Evolutionary conservation across 2,113 vertebrate genomes (phyloP), one percentile per base, ranked within the genome.

Genomic region (Naja naja): DNA sequence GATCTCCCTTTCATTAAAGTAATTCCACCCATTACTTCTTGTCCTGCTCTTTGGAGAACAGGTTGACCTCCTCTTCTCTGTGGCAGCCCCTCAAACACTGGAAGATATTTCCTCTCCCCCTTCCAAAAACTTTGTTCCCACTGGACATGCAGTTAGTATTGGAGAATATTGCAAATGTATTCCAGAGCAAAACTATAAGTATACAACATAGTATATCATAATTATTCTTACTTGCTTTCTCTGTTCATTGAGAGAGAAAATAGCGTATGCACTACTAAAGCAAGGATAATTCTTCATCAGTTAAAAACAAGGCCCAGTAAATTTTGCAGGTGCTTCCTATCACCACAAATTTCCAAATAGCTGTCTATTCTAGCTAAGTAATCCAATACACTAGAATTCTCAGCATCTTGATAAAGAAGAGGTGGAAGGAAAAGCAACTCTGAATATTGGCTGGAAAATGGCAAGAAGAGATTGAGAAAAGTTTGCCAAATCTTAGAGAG

Each of bases 101-200:
- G 27, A n/a, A n/a, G 60, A n/a, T 69, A n/a, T 11, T 92, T 23
- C 92, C 87, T 64, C 1, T 56, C 22, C 11, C 34, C 93, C 87
- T 22, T 91, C 60, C 89, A 85, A 94, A 60, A 90, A 93, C 93
- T 87, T 95, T 69, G 53, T 95, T 96, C 7, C 30, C 92, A 94
- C 93, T 92, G 93, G 91, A 94, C 89, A 85, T 93, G 93, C 92
- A 96, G 93, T 96, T 97, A 96, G 93, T 94, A 95, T 93, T 96
- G 95, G 97, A 96, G 94, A 87, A 85, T 85, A 94, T 90, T 91
- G 88, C 96, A 95, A 60, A 94, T 86, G 81, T 93, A 86, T 92
- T 95, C 89, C 6, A 3, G 92, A 93, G 85, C 90, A 95, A 91
- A 95, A 96, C 90, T 96, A 93, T 92, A 94, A 34, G 60, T 49